Evolutionary conservation across 2,113 vertebrate genomes (phyloP).

Genomic region (Caranx ignobilis): DNA sequence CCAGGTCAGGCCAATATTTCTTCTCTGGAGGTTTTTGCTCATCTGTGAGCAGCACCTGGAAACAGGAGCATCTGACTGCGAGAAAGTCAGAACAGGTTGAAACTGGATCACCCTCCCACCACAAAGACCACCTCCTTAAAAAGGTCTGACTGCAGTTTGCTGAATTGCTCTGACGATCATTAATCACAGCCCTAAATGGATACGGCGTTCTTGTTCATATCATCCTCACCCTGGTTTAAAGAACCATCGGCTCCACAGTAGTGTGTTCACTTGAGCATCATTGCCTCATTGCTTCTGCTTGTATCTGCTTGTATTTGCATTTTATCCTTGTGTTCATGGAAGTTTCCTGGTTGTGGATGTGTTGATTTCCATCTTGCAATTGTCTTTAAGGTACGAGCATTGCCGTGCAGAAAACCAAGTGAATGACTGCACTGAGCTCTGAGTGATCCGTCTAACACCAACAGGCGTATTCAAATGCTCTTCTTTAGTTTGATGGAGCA

Average conservation of each 20-base stretch:
- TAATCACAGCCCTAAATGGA: not conserved
- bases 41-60: too few species aligned
- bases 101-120: not conserved
- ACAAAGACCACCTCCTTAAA: not conserved
- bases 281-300: not conserved
- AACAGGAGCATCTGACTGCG: too few species aligned
- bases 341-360: not conserved
- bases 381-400: not conserved
- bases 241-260: not conserved
- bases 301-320: not conserved
- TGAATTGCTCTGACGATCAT: not conserved
- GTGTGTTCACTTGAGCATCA: not conserved
- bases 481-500: slow-evolving; percentile 60
- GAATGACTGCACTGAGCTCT: slow-evolving; percentile 13
- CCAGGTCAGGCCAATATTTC: too few species aligned
- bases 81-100: not conserved
- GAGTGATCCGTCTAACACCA: slow-evolving; percentile 53
- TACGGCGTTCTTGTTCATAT: too few species aligned
- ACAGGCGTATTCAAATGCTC: slow-evolving; percentile 47
- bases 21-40: too few species aligned
- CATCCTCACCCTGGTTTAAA: too few species aligned
- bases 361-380: not conserved
- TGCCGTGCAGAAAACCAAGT: slow-evolving; percentile 1
- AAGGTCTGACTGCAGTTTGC: not conserved
- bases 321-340: not conserved